Base-by-base conservation (phyloP, 2,888 invertebrate species). In the Mythimna loreyi region DNA sequence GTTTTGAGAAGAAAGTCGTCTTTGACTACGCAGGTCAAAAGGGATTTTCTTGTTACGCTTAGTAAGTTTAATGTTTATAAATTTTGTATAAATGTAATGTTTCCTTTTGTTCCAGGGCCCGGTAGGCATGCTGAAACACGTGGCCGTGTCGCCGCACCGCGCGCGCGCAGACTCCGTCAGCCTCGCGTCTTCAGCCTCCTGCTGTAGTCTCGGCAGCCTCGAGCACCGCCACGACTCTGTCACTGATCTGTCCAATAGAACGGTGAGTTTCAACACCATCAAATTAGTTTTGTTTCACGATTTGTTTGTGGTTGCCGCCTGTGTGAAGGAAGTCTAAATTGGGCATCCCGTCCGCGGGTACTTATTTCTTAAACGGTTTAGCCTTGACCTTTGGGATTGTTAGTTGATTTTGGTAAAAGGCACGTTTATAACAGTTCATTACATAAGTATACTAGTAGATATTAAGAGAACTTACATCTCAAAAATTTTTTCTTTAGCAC, bases 101-200 rank as follows among this genome's bases (percentile, higher is more conserved):
- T 59, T 57, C 21, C 47, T 16, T 28, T 62, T 81, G 68, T 66
- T 9, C 1, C 82, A 88, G 88, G 89, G 83, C 85, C 83, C 86
- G 93, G 55, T 55, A 55, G 55, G 90, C 96, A 98, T 98, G 98
- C 96, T 98, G 97, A 98, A 98, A 96, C 98, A 98, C 97, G 98
- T 98, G 94, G 98, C 98, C 96, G 97, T 98, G 92, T 98, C 98
- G 84, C 98, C 98, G 83, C 97, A 98, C 95, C 97, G 98, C 93
- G 97, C 97, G 88, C 97, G 98, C 92, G 97, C 98, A 80, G 98
- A 98, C 96, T 98, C 98, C 82, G 97, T 98, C 84, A 98, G 98
- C 87, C 95, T 98, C 80, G 97, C 98, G 84, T 98, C 98, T 60
- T 98, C 97, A n/a, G 96, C 97, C 56, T 97, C 96, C 83, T 91